These are phyloP conservation scores for Syrista parreyssii DNA, from an alignment of 2,888 invertebrate genomes.

Conservation along the genomic window DNA sequence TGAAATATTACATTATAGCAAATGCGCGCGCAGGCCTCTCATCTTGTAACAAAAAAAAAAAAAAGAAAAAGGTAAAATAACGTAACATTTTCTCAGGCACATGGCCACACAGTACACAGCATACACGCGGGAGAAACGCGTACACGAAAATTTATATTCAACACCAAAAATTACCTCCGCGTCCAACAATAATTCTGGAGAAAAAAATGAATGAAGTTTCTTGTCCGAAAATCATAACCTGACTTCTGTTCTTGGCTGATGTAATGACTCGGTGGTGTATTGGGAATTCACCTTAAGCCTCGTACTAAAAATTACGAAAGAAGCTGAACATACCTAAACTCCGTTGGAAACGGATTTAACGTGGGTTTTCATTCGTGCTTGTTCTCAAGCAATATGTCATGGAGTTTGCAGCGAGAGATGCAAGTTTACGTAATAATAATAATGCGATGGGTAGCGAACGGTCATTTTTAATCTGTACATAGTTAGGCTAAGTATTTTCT, in stretches of 20 bases:
- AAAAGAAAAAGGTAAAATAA: background rate
- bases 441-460: slow-evolving; percentile 14
- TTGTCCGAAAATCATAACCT: background rate
- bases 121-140: background rate
- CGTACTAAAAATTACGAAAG: background rate
- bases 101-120: background rate
- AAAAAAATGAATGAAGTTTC: background rate
- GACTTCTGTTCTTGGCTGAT: background rate
- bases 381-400: background rate
- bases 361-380: background rate
- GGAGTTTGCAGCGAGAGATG: background rate
- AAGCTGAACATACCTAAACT: background rate
- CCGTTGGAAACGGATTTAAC: background rate
- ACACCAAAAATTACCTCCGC: background rate
- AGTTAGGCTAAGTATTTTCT: slow-evolving; percentile 59
- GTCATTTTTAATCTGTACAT: slow-evolving; percentile 62
- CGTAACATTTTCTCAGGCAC: background rate
- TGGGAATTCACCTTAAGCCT: background rate
- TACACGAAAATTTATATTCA: background rate
- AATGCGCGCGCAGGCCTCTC: background rate
- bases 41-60: background rate
- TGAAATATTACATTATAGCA: slow-evolving; percentile 36
- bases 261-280: background rate
- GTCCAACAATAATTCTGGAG: slow-evolving; percentile 10
- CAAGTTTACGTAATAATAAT: background rate